Percentiles rank a stretch among this genome's conserved stretches.
Conservation (phyloP, 2,888 invertebrate species). For the Megastigmus dorsalis region DNA sequence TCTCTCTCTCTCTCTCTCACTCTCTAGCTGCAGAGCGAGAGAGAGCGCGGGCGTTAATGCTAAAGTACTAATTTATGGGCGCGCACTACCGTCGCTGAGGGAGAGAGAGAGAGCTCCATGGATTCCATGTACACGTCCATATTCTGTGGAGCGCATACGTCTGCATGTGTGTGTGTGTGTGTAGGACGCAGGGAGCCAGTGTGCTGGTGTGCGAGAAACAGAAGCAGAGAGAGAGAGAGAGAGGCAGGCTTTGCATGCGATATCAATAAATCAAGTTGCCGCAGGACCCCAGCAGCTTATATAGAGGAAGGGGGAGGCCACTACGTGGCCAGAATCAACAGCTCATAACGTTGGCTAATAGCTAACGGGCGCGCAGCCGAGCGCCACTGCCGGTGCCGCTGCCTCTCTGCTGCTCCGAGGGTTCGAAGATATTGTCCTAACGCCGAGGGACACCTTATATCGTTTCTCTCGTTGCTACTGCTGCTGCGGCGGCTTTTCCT, state of each 20-base stretch:
- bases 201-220: constrained; percentile 1
- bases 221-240: constrained; percentile 18
- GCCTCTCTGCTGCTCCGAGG: constrained; percentile 61
- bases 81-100: neutral
- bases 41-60: constrained; percentile 66
- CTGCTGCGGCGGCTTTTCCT: neutral
- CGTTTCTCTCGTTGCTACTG: constrained; percentile 4
- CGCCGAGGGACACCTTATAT: constrained; percentile 71
- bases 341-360: constrained; percentile 74
- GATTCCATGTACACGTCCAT: neutral
- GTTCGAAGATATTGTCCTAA: constrained; percentile 72
- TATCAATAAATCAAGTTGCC: constrained; percentile 75
- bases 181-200: neutral
- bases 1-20: too few relatives aligned
- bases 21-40: constrained; percentile 17
- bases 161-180: neutral
- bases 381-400: neutral
- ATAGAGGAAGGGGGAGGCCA: constrained; percentile 62
- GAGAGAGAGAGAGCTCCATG: constrained; percentile 60
- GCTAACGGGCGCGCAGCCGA: constrained; percentile 64
- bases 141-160: neutral
- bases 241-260: constrained; percentile 73
- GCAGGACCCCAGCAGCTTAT: constrained; percentile 70
- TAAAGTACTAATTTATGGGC: constrained; percentile 72
- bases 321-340: constrained; percentile 75